Evolutionary conservation across 2,888 invertebrate species (phyloP).

Genomic region (Calliscelio sp.): DNA sequence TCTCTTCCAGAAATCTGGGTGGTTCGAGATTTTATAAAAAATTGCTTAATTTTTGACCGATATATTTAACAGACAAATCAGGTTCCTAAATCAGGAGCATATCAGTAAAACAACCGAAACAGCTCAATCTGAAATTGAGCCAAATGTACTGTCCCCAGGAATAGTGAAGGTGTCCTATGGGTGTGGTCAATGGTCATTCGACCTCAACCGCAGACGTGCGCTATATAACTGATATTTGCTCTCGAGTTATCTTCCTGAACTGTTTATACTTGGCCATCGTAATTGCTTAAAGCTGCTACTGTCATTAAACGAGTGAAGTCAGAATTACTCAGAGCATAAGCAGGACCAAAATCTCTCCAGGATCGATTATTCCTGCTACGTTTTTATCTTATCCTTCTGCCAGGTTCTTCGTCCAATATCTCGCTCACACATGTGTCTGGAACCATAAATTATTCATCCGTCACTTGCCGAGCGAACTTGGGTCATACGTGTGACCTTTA

Average conservation of each 20-base stretch:
- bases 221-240: conserved; percentile 25
- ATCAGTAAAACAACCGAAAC: too few relatives aligned
- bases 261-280: conserved; percentile 18
- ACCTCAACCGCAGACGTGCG: conserved; percentile 12
- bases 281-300: conserved; percentile 26
- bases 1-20: too few relatives aligned
- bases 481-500: conserved; percentile 53
- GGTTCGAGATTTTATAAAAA: too few relatives aligned
- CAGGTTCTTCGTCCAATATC: conserved; percentile 28
- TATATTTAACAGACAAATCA: too few relatives aligned
- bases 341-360: background rate
- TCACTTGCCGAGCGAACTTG: conserved; percentile 30
- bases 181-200: conserved; percentile 31
- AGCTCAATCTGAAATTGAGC: too few relatives aligned
- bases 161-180: too few relatives aligned
- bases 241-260: background rate
- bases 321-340: background rate
- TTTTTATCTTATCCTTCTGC: conserved; percentile 27
- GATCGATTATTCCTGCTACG: conserved; percentile 17
- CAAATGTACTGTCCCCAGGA: too few relatives aligned
- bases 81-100: too few relatives aligned
- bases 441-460: conserved; percentile 50
- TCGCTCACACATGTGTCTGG: conserved; percentile 16
- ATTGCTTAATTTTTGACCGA: too few relatives aligned
- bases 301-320: background rate